Conservation (phyloP, 2,797 vertebrate species). For the Malurus splendens region DNA sequence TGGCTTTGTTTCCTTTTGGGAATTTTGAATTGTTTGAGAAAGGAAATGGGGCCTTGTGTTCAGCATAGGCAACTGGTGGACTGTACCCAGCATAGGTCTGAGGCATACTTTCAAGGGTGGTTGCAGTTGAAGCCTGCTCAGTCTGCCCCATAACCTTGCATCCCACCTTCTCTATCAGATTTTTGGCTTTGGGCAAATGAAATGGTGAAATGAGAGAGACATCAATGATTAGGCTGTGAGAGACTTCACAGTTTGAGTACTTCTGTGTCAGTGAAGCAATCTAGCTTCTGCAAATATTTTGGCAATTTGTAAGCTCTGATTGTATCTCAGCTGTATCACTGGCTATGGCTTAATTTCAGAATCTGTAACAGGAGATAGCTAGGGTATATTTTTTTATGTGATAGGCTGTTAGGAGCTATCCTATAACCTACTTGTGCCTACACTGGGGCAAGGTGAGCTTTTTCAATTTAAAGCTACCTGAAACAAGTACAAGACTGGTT, state of each 20-base stretch:
- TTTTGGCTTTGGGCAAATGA: neutral
- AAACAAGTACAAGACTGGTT: slow-evolving; percentile 36
- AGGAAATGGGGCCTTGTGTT: neutral
- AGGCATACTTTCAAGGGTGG: neutral
- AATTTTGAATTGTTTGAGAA: neutral
- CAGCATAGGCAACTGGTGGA: neutral
- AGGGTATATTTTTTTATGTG: neutral
- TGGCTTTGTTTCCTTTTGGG: rapidly evolving
- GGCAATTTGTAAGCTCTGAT: neutral
- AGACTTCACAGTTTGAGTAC: neutral
- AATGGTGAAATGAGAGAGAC: neutral
- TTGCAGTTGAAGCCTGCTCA: neutral
- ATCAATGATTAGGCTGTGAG: neutral
- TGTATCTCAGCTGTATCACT: neutral
- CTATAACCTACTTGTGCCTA: neutral
- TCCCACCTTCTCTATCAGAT: neutral
- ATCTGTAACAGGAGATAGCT: neutral
- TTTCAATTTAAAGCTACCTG: neutral
- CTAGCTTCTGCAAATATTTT: neutral
- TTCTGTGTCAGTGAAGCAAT: neutral
- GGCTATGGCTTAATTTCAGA: neutral
- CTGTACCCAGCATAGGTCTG: neutral
- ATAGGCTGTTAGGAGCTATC: neutral
- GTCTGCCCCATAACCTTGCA: neutral
- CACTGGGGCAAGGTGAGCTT: neutral